Conservation (phyloP, 64 coral and sea anemone species). For the Pachyseris speciosa region DNA sequence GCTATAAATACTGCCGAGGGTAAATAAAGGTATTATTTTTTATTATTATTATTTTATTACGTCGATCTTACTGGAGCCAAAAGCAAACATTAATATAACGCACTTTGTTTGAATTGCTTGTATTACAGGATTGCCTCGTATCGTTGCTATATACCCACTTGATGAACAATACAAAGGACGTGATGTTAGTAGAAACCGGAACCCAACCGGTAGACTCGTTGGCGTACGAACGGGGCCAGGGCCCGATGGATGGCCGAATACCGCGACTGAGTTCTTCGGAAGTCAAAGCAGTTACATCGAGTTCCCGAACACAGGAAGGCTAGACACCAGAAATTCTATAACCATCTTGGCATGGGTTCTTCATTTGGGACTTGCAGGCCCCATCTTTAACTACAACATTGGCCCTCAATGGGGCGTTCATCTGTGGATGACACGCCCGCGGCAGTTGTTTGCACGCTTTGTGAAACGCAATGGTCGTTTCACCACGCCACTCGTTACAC, state of each 20-base stretch:
- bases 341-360: slow-evolving; percentile 64
- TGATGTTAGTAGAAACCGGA: slow-evolving; percentile 32
- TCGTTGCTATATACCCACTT: slow-evolving; percentile 66
- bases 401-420: slow-evolving; percentile 63
- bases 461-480: slow-evolving; percentile 49
- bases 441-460: slow-evolving; percentile 53
- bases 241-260: slow-evolving; percentile 56
- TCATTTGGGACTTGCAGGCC: slow-evolving; percentile 30
- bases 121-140: slow-evolving; percentile 27
- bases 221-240: slow-evolving; percentile 8
- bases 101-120: neutral
- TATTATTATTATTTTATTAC: no score
- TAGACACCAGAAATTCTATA: slow-evolving; percentile 61
- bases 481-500: slow-evolving; percentile 51
- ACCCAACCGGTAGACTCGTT: slow-evolving; percentile 42
- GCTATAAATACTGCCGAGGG: no score
- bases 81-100: neutral
- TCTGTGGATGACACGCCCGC: slow-evolving; percentile 57
- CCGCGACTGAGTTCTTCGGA: slow-evolving; percentile 37
- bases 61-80: neutral
- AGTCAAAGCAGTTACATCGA: slow-evolving; percentile 58
- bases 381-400: slow-evolving; percentile 61
- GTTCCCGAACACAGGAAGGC: slow-evolving; percentile 36
- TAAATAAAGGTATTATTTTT: no score
- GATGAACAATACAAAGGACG: slow-evolving; percentile 53